These are phyloP conservation scores for Litocranius walleri DNA, from an alignment of 2,113 vertebrate genomes.

Conservation along the genomic window DNA sequence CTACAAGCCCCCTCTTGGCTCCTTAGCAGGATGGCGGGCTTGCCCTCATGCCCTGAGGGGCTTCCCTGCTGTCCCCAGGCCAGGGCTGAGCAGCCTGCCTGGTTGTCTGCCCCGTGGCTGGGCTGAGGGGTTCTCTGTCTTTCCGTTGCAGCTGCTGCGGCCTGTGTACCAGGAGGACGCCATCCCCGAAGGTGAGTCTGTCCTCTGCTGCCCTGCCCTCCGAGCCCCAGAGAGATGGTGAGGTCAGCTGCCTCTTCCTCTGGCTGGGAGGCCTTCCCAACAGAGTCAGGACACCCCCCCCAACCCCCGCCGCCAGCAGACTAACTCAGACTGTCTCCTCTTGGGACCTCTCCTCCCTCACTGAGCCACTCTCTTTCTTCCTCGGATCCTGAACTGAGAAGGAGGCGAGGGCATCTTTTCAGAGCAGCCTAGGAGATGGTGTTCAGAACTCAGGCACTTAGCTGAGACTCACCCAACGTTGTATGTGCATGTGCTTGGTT, in stretches of 20 bases:
- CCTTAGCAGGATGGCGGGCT: not conserved
- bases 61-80: not conserved
- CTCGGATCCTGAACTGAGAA: not conserved
- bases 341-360: not conserved
- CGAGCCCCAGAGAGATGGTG: not conserved
- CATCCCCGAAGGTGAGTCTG: constrained; percentile 84
- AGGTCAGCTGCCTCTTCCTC: not conserved
- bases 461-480: not conserved
- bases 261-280: not conserved
- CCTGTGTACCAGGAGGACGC: constrained; percentile 89
- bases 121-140: constrained; percentile 40
- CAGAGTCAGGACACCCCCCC: not conserved
- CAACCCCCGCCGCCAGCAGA: not conserved
- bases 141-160: constrained; percentile 85
- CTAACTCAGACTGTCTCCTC: not conserved
- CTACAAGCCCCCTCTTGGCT: not conserved
- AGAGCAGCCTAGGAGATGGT: not conserved
- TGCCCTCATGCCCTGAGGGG: not conserved
- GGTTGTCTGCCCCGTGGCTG: not conserved
- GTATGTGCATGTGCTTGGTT: accelerated
- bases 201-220: not conserved
- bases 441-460: not conserved
- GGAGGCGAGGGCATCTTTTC: not conserved
- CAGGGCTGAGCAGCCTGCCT: not conserved
- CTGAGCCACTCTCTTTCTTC: not conserved